A percentile compares a stretch with the other conserved stretches of the same genome.
phyloP scores from a whole-genome alignment of 2,113 vertebrate species.

The Cyanoderma ruficeps region DNA sequence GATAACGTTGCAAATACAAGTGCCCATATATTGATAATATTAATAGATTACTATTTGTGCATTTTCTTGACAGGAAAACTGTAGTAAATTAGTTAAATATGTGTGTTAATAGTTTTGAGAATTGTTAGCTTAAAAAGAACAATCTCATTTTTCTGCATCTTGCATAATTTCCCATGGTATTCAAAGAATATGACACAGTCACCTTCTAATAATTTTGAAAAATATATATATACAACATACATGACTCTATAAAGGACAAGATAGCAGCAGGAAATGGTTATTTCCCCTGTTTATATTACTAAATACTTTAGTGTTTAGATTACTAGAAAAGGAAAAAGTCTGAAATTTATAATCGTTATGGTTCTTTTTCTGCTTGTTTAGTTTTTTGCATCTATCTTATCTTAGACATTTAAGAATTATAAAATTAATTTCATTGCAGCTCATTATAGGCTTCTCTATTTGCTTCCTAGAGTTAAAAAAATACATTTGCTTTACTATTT shows the following conservation, averaged over 20 bases:
- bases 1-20: background rate
- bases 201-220: background rate
- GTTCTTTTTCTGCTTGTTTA: background rate
- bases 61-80: background rate
- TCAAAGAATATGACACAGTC: background rate
- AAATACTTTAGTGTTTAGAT: background rate
- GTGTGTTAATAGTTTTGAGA: background rate
- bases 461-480: background rate
- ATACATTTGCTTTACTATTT: background rate
- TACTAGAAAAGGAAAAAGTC: background rate
- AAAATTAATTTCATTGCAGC: background rate
- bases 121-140: background rate
- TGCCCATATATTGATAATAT: background rate
- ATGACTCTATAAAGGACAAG: background rate
- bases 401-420: background rate
- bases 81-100: background rate
- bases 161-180: background rate
- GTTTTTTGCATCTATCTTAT: background rate
- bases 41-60: background rate
- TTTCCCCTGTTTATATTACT: background rate
- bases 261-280: background rate
- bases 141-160: background rate
- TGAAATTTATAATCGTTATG: background rate
- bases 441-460: background rate
- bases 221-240: accelerated